A percentile compares a stretch with the other conserved stretches of the same genome.
Conservation (phyloP, 2,797 vertebrate genomes). For the Oryzias dopingdopingensis region DNA sequence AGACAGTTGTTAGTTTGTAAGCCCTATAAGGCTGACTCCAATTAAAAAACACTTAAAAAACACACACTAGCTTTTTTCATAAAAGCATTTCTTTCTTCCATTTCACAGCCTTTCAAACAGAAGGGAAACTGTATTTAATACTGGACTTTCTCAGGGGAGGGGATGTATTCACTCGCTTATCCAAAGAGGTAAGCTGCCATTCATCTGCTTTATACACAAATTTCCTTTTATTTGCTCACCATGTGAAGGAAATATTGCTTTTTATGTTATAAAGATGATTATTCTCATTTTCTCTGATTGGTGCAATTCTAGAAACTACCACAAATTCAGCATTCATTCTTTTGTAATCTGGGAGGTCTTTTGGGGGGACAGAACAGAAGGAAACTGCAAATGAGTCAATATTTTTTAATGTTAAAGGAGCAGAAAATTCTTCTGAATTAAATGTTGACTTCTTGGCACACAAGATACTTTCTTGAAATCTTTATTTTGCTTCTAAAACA, state of each 20-base stretch:
- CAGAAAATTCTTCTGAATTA: constrained; percentile 17
- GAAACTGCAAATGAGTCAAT: no score
- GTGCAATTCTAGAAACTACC: no score
- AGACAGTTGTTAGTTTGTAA: not conserved
- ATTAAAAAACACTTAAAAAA: not conserved
- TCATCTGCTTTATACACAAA: constrained; percentile 19
- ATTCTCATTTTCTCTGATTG: no score
- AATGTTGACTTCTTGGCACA: constrained; percentile 20
- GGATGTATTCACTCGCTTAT: constrained; percentile 99
- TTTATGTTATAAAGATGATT: no score
- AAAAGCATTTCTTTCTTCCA: constrained; percentile 20
- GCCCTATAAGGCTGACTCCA: constrained; percentile 2
- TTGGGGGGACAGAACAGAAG: no score
- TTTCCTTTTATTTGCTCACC: not conserved
- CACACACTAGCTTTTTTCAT: not conserved
- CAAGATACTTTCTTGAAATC: constrained; percentile 28
- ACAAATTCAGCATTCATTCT: no score
- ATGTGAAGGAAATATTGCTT: constrained; percentile 6
- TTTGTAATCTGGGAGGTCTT: no score
- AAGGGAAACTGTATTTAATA: constrained; percentile 99
- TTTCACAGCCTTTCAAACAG: constrained; percentile 93
- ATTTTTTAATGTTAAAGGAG: no score
- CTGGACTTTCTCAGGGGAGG: constrained; percentile 99
- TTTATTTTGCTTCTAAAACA: constrained; percentile 32
- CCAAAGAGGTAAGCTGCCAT: constrained; percentile 93